These are phyloP conservation scores for Petroica traversi DNA, from an alignment of 2,113 vertebrate species.

Conservation along the genomic window DNA sequence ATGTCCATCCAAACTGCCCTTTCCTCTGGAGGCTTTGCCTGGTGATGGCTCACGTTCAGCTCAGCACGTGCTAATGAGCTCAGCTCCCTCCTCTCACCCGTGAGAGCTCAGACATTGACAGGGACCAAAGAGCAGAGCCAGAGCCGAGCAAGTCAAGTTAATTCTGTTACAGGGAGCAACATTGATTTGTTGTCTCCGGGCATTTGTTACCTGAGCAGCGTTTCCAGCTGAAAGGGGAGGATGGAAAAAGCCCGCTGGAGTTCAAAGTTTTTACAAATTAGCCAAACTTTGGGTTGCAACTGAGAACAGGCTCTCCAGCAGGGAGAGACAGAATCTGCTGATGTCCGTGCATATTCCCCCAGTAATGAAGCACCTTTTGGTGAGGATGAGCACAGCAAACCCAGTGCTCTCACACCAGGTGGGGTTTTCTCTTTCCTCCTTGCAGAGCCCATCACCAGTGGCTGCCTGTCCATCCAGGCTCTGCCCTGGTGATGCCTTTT, in stretches of 20 bases:
- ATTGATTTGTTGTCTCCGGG: conserved; percentile 71
- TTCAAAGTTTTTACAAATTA: background rate
- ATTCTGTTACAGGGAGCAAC: conserved; percentile 69
- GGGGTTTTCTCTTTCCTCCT: background rate
- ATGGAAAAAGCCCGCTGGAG: background rate
- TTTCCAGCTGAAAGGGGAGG: background rate
- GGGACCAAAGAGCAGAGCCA: conserved; percentile 62
- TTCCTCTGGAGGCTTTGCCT: background rate
- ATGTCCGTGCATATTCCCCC: rapidly evolving
- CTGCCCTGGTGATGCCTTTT: background rate
- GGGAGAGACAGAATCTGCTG: background rate
- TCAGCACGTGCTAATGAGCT: background rate
- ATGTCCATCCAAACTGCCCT: background rate
- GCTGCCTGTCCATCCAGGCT: background rate
- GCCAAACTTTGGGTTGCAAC: background rate
- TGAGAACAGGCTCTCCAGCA: rapidly evolving
- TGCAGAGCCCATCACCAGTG: background rate
- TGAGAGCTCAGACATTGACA: conserved; percentile 64
- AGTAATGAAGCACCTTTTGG: rapidly evolving
- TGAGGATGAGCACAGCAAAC: background rate
- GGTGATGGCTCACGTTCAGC: background rate
- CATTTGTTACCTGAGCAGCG: background rate
- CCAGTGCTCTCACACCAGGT: rapidly evolving
- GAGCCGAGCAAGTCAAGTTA: background rate
- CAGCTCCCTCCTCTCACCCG: background rate